phyloP scores from a whole-genome alignment of 2,888 invertebrate genomes.

The Diadegma fenestrale region DNA sequence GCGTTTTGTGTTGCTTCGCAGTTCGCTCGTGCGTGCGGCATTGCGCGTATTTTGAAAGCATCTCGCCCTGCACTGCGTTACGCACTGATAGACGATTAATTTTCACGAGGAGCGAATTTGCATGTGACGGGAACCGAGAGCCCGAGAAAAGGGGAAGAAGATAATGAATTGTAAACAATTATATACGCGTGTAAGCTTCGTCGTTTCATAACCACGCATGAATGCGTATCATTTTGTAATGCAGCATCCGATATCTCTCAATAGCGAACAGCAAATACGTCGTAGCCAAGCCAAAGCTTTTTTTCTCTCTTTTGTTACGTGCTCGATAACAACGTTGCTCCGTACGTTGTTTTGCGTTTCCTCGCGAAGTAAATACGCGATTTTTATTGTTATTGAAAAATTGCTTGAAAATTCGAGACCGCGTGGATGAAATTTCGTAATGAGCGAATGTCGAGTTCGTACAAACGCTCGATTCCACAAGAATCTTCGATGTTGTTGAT shows the following conservation, averaged over 20 bases:
- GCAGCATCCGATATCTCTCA: slow-evolving; percentile 21
- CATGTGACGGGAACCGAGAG: slow-evolving; percentile 7
- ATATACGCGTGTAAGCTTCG: neutral
- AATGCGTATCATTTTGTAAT: slow-evolving; percentile 21
- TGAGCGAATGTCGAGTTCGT: too few species aligned
- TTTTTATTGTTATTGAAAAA: neutral
- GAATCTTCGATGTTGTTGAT: neutral
- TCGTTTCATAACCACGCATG: neutral
- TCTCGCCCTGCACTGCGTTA: slow-evolving; percentile 3
- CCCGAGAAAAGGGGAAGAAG: slow-evolving; percentile 2
- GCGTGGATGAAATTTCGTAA: neutral
- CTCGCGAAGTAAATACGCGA: neutral
- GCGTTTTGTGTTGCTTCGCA: slow-evolving; percentile 30
- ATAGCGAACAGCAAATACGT: neutral
- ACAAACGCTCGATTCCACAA: neutral
- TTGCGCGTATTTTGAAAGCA: neutral
- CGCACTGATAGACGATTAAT: slow-evolving; percentile 24
- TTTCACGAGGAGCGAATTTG: neutral
- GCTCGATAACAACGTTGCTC: neutral
- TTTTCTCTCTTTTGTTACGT: neutral
- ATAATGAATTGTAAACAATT: slow-evolving; percentile 29
- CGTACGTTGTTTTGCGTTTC: neutral
- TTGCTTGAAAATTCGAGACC: neutral
- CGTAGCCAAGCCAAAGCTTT: neutral
- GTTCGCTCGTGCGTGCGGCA: slow-evolving; percentile 39